Evolutionary conservation across 2,888 invertebrate genomes (phyloP), one percentile per base, ranked within the genome.

Genomic region (Scaptomyza parva): DNA sequence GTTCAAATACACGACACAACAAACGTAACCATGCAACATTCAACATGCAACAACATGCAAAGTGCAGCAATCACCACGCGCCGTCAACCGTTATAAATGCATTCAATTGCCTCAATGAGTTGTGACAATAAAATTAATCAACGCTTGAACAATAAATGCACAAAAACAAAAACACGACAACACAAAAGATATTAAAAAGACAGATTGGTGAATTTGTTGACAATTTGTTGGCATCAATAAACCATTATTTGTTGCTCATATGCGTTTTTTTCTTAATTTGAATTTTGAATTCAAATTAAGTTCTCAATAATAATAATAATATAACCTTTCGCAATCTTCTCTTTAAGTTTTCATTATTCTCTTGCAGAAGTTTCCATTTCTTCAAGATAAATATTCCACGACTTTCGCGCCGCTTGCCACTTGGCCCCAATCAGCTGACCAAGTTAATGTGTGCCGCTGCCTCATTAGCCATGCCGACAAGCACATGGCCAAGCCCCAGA

Each of bases 71-170:
- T 85, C 70, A 77, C 64, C 71, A 76, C 67, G 75, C 69, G 57
- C 71, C 74, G 75, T 76, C 83, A 70, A 71, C 77, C 80, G 78
- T 88, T 83, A 82, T 78, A 77, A 64, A 70, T 68, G 76, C 75
- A 89, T 86, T 84, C 82, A 83, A 78, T 79, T 81, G 86, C 83
- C 83, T 83, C 88, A 88, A 81, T 89, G 78, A 76, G 74, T 78
- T 84, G 66, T 70, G 79, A 77, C 85, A 89, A 88, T 78, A 82
- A 79, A 87, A 88, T 89, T 81, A 87, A 86, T 88, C 82, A 81
- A 78, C 73, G 76, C 73, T 82, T 57, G 60, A 52, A 45, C 63
- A 70, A 70, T 65, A 47, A 70, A 70, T 65, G 47, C 65, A 39
- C 33, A 24, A 37, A 24, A 17, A 40, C 20, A 53, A 62, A 55